A percentile compares a stretch with the other conserved stretches of the same genome.
phyloP scores from a whole-genome alignment of 1,140 invertebrate species.

The Acromyrmex charruanus region DNA sequence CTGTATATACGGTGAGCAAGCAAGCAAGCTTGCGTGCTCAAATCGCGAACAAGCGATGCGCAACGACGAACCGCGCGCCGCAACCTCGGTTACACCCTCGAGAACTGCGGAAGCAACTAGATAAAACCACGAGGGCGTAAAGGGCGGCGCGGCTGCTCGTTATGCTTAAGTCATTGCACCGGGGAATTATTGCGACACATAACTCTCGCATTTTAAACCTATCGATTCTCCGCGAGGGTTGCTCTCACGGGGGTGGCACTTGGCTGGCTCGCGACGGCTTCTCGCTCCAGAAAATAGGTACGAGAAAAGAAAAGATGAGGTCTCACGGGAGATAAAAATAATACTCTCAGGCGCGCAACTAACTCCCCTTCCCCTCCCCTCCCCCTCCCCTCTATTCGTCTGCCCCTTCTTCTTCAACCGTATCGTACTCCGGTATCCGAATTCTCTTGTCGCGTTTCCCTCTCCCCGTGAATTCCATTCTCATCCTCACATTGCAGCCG shows the following conservation, averaged over 20 bases:
- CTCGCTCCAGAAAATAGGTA: conserved; percentile 1
- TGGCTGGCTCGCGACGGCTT: conserved; percentile 32
- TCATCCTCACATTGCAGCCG: neutral
- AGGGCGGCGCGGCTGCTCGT: conserved; percentile 39
- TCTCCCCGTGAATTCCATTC: neutral
- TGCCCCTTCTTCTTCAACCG: neutral
- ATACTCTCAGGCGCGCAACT: conserved; percentile 44
- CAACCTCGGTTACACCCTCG: neutral
- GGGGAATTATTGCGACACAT: conserved; percentile 49
- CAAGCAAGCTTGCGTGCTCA: neutral
- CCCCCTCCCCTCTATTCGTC: too few species aligned
- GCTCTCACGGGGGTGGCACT: conserved; percentile 32
- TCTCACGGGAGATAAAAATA: conserved; percentile 53
- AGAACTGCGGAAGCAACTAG: neutral
- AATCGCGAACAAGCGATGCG: conserved; percentile 15
- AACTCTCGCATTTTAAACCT: conserved; percentile 73
- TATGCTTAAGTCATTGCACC: conserved; percentile 41
- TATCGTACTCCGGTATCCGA: conserved; percentile 18
- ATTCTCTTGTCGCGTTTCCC: conserved; percentile 28
- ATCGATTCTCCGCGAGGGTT: conserved; percentile 61
- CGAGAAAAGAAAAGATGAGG: neutral
- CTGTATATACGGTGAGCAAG: neutral
- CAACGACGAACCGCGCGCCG: neutral
- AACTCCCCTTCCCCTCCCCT: neutral
- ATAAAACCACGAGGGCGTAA: conserved; percentile 46